Evolutionary conservation across 53 echinoderm and acorn worm species (phyloP).

Genomic region (Paracentrotus lividus): DNA sequence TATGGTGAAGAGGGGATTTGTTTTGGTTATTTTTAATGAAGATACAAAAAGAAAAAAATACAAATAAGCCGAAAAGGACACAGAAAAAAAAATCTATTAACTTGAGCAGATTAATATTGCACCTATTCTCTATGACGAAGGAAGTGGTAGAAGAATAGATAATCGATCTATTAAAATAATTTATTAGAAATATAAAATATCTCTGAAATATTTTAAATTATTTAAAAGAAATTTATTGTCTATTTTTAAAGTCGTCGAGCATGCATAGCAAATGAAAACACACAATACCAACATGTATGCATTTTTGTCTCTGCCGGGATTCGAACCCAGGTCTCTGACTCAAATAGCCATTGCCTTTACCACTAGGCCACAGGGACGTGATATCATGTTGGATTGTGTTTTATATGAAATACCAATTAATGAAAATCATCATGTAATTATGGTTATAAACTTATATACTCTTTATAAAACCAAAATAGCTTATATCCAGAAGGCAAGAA

Average conservation of each 20-base stretch:
- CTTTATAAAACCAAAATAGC: too few relatives aligned
- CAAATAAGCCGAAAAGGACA: background rate
- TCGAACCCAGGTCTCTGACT: conserved; percentile 37
- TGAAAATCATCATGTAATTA: too few relatives aligned
- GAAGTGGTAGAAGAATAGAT: too few relatives aligned
- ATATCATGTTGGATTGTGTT: background rate
- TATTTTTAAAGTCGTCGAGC: too few relatives aligned
- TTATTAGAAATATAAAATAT: background rate
- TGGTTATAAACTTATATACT: too few relatives aligned
- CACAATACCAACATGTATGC: background rate
- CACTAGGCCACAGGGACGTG: conserved; percentile 35
- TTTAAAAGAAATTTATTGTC: too few relatives aligned
- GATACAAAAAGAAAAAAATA: background rate
- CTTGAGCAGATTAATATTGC: background rate
- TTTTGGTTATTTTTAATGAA: background rate
- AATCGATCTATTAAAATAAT: too few relatives aligned
- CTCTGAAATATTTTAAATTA: background rate
- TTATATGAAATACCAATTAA: background rate
- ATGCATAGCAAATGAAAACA: background rate
- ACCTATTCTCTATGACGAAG: background rate
- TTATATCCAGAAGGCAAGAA: too few relatives aligned
- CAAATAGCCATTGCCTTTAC: conserved; percentile 3
- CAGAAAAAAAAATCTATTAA: background rate
- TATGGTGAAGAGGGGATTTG: background rate
- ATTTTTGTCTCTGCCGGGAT: conserved; percentile 32